Conservation (phyloP, 1,140 invertebrate genomes). For the Plutomurus gul region DNA sequence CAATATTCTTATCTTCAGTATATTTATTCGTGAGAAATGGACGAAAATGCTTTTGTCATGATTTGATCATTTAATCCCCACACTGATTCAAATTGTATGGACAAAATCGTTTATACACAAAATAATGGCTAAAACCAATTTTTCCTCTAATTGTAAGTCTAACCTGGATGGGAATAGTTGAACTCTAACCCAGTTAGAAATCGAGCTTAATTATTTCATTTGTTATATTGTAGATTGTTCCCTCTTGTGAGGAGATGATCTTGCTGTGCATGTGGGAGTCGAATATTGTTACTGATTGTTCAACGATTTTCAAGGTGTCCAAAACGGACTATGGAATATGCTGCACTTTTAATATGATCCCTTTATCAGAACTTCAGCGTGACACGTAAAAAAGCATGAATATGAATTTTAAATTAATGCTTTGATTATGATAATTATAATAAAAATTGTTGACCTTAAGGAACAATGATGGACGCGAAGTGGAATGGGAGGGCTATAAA, state of each 20-base stretch:
- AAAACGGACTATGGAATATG: slow-evolving; percentile 80
- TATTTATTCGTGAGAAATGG: no score
- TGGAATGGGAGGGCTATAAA: slow-evolving; percentile 29
- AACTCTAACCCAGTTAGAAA: no score
- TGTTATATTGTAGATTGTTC: slow-evolving; percentile 36
- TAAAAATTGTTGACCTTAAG: neutral
- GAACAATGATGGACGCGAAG: slow-evolving; percentile 9
- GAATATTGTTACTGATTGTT: slow-evolving; percentile 67
- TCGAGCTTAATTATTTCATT: neutral
- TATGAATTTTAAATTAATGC: neutral
- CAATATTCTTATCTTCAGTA: no score
- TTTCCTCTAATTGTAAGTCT: no score
- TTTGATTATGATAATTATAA: neutral
- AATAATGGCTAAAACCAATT: no score
- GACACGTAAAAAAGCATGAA: neutral
- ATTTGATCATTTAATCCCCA: no score
- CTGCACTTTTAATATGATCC: slow-evolving; percentile 74
- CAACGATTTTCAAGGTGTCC: slow-evolving; percentile 63
- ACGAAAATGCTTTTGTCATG: no score
- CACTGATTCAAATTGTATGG: neutral
- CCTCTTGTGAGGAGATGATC: slow-evolving; percentile 44
- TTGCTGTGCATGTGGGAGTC: slow-evolving; percentile 41
- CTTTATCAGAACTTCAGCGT: slow-evolving; percentile 27
- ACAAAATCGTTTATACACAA: no score
- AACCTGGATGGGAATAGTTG: no score